phyloP scores from a whole-genome alignment of 2,888 invertebrate genomes.

The Eupithecia tripunctaria region DNA sequence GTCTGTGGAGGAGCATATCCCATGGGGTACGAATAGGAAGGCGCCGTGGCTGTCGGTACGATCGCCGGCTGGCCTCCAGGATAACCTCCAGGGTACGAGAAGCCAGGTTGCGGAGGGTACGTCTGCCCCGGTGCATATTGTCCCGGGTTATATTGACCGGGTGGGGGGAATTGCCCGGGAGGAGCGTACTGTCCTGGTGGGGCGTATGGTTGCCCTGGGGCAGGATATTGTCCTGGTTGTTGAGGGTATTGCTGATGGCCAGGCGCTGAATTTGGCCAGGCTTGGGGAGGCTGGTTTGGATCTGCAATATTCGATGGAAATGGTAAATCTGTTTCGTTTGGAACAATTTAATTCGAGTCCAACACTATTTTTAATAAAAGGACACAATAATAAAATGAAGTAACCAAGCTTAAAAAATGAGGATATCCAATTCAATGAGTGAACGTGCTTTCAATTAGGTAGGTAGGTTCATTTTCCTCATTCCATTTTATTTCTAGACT shows the following conservation, averaged over 20 bases:
- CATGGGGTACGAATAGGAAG: conserved; percentile 46
- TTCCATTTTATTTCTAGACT: conserved; percentile 1
- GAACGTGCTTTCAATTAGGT: not conserved
- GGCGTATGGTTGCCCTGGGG: conserved; percentile 49
- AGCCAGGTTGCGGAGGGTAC: conserved; percentile 53
- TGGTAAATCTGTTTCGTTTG: too few species aligned
- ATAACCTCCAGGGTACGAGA: conserved; percentile 43
- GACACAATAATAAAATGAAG: not conserved
- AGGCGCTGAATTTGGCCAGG: conserved; percentile 41
- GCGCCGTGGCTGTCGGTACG: conserved; percentile 47
- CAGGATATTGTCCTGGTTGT: conserved; percentile 54
- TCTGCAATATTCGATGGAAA: conserved; percentile 55
- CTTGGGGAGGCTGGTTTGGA: conserved; percentile 68
- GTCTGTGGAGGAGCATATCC: conserved; percentile 49
- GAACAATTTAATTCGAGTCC: too few species aligned
- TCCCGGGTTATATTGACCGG: conserved; percentile 49
- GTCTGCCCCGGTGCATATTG: conserved; percentile 33
- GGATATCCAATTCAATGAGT: conserved; percentile 1
- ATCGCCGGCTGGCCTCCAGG: conserved; percentile 52
- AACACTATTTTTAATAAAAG: not conserved
- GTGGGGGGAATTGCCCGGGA: conserved; percentile 47
- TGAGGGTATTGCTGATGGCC: conserved; percentile 47
- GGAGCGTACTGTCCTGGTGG: conserved; percentile 42
- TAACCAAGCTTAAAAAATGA: not conserved
- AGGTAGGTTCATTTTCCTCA: not conserved